Percentiles rank a stretch among this genome's conserved stretches.
These are phyloP conservation scores for Lutjanus erythropterus DNA, from an alignment of 2,113 vertebrate genomes.

Conservation along the genomic window DNA sequence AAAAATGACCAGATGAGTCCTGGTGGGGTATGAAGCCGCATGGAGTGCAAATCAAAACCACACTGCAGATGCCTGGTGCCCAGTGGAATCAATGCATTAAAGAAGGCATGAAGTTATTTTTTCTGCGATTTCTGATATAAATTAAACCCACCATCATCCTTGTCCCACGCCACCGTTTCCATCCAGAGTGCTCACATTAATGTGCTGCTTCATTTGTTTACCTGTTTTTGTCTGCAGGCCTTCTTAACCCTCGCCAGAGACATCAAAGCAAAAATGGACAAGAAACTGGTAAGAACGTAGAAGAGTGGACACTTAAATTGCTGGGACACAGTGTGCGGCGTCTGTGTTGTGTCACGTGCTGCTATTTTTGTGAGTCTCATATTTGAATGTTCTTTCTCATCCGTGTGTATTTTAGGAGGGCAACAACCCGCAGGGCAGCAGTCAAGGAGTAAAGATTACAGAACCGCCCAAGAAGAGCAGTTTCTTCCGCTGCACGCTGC, in stretches of 20 bases:
- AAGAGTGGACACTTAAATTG: not conserved
- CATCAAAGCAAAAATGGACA: constrained; percentile 99
- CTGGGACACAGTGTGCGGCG: not conserved
- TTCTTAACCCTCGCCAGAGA: constrained; percentile 98
- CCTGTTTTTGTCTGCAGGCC: constrained; percentile 83
- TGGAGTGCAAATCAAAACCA: no score
- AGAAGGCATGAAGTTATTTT: no score
- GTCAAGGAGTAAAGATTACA: constrained; percentile 93
- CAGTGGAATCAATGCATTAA: no score
- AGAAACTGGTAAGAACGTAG: constrained; percentile 92
- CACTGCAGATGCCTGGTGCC: no score
- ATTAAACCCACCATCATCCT: not conserved
- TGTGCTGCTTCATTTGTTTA: not conserved
- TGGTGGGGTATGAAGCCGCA: no score
- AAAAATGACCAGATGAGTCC: no score
- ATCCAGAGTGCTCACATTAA: not conserved
- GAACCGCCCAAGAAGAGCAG: constrained; percentile 96
- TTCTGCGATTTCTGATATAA: not conserved
- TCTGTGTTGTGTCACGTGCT: not conserved
- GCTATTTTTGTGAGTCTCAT: not conserved
- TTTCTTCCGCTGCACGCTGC: constrained; percentile 95
- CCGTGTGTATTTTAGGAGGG: constrained; percentile 88
- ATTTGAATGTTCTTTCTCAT: not conserved
- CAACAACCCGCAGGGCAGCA: constrained; percentile 94
- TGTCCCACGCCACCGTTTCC: not conserved